These are phyloP conservation scores for Ophion ventricosus DNA, from an alignment of 2,888 invertebrate genomes.

Conservation along the genomic window DNA sequence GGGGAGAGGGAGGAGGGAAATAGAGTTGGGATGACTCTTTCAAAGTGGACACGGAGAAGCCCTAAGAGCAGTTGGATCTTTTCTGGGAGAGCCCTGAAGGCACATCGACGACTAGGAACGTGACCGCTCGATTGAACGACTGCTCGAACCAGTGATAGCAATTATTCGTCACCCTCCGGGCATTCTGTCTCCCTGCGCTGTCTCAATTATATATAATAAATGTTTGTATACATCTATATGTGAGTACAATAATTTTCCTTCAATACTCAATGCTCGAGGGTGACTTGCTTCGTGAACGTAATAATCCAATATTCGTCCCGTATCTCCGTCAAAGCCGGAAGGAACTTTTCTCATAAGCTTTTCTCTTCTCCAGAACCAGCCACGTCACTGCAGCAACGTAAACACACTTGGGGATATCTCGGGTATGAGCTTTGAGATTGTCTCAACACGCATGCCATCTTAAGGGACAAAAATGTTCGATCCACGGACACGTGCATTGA, in stretches of 20 bases:
- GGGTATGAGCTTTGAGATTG: no score
- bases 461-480: not conserved
- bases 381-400: not conserved
- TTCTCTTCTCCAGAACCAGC: not conserved
- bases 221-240: not conserved
- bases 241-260: not conserved
- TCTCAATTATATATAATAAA: not conserved
- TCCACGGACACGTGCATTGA: no score
- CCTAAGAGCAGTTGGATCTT: slow-evolving; percentile 20
- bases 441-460: no score
- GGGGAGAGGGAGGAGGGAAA: no score
- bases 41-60: slow-evolving; percentile 11
- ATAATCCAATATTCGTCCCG: slow-evolving; percentile 21
- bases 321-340: slow-evolving; percentile 5
- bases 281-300: not conserved
- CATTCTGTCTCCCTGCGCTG: slow-evolving; percentile 14
- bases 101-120: slow-evolving; percentile 37
- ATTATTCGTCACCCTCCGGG: slow-evolving; percentile 58
- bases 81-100: slow-evolving; percentile 12
- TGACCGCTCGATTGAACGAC: slow-evolving; percentile 50
- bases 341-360: not conserved
- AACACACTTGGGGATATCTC: no score
- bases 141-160: slow-evolving; percentile 46
- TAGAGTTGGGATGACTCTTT: slow-evolving; percentile 14
- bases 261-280: slow-evolving; percentile 24